A percentile compares a stretch with the other conserved stretches of the same genome.
Conservation (phyloP, 2,888 invertebrate genomes). For the Dynastes tityus region DNA sequence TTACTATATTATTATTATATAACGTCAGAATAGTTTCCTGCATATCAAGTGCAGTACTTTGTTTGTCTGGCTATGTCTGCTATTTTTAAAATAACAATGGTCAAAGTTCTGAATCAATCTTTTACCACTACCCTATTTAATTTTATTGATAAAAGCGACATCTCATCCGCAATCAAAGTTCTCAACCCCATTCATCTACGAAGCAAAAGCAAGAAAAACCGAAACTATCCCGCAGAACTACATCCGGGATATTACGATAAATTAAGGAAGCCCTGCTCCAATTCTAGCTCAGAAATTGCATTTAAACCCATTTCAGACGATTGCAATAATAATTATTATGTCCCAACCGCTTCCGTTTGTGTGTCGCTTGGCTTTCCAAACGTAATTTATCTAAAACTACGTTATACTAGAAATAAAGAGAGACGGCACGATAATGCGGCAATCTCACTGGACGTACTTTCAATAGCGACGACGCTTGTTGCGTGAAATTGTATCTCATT, state of each 20-base stretch:
- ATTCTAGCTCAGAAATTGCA: background rate
- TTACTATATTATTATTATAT: no score
- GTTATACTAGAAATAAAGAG: background rate
- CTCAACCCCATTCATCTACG: no score
- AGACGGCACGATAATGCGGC: background rate
- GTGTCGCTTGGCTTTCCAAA: background rate
- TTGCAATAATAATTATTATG: constrained; percentile 8
- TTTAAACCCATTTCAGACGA: background rate
- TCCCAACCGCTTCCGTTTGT: background rate
- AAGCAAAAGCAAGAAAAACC: background rate
- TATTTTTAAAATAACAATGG: no score
- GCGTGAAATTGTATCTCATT: constrained; percentile 29
- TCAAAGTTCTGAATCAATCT: no score
- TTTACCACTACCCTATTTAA: no score
- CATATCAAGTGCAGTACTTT: no score
- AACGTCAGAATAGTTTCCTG: no score
- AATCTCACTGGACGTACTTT: background rate
- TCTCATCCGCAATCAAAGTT: no score
- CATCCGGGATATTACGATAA: background rate
- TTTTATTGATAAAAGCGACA: no score
- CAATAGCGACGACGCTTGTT: constrained; percentile 11
- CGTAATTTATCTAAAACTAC: constrained; percentile 15
- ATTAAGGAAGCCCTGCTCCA: background rate
- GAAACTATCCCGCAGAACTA: no score
- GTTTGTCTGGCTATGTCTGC: no score